Conservation (phyloP, 2,113 vertebrate species). For the Pampusana beccarii region DNA sequence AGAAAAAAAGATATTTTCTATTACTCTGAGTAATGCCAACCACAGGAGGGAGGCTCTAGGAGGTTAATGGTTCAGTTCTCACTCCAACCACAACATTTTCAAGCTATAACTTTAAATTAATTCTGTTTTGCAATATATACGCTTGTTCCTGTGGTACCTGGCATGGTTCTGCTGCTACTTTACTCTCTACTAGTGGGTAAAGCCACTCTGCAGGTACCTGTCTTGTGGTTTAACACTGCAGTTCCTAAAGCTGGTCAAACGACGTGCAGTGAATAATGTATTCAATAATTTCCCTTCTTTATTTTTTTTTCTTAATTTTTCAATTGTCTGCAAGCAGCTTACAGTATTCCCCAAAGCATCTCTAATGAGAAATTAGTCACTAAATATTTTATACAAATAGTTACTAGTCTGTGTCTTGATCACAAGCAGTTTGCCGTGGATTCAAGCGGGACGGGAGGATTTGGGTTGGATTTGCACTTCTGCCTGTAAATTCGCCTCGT, state of each 20-base stretch:
- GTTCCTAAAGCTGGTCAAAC: not conserved
- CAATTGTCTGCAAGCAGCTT: conserved; percentile 26
- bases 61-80: not conserved
- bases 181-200: not conserved
- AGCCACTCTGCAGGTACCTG: not conserved
- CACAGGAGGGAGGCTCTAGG: not conserved
- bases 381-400: conserved; percentile 58
- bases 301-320: not conserved
- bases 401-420: conserved; percentile 8
- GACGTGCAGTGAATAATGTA: not conserved
- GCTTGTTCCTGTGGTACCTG: not conserved
- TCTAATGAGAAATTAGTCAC: conserved; percentile 20
- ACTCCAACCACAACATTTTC: not conserved
- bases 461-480: not conserved
- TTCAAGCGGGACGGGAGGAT: not conserved
- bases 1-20: not conserved
- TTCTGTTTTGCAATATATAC: not conserved
- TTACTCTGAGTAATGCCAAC: not conserved
- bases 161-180: not conserved
- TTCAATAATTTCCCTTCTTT: not conserved
- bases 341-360: not conserved
- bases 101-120: not conserved
- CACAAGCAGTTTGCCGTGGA: not conserved
- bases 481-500: not conserved
- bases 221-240: not conserved